Conservation (phyloP, 1,140 invertebrate genomes). For the Cydia strobilella region DNA sequence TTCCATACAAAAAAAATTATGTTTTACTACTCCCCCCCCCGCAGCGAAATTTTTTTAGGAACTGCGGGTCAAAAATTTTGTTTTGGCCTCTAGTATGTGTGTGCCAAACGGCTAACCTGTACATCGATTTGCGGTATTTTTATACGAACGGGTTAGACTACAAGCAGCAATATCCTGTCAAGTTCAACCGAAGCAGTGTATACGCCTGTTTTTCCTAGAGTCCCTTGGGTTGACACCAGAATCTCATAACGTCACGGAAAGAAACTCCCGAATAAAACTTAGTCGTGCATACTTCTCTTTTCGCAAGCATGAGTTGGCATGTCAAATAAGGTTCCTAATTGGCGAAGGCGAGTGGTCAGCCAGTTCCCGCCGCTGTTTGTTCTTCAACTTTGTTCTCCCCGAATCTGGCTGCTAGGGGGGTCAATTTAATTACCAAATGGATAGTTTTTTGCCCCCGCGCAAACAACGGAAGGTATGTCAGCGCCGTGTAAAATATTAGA, state of each 20-base stretch:
- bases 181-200: neutral
- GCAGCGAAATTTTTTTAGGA: too few relatives aligned
- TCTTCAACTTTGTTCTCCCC: slow-evolving; percentile 49
- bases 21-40: too few relatives aligned
- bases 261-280: neutral
- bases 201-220: neutral
- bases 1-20: too few relatives aligned
- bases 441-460: slow-evolving; percentile 53
- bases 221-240: neutral
- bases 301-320: slow-evolving; percentile 9
- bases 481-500: neutral
- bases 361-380: slow-evolving; percentile 50
- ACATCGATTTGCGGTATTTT: too few relatives aligned
- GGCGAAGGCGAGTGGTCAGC: neutral
- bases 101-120: too few relatives aligned
- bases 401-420: slow-evolving; percentile 41
- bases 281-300: neutral
- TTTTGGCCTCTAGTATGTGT: too few relatives aligned
- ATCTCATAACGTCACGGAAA: neutral
- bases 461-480: neutral
- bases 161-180: neutral
- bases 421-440: slow-evolving; percentile 76
- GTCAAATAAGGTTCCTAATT: slow-evolving; percentile 16
- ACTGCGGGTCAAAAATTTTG: too few relatives aligned
- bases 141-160: too few relatives aligned